Conservation (phyloP, 2,888 invertebrate genomes). For the Ochropleura leucogaster region DNA sequence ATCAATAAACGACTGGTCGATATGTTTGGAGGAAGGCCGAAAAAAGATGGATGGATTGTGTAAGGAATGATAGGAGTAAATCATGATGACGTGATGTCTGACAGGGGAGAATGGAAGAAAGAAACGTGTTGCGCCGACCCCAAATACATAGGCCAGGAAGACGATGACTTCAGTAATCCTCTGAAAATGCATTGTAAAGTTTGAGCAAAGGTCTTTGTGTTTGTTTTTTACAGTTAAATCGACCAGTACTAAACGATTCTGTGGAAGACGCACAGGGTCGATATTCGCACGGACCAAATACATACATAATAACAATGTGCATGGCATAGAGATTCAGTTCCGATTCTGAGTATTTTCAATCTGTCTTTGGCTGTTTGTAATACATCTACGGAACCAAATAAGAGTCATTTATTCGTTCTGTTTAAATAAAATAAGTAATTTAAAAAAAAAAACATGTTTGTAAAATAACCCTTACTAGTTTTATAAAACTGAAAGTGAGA, state of each 20-base stretch:
- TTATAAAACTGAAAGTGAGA: too few species aligned
- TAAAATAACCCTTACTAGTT: too few species aligned
- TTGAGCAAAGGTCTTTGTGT: neutral
- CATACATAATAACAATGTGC: neutral
- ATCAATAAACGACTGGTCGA: too few species aligned
- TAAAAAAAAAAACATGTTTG: neutral
- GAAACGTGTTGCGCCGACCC: too few species aligned
- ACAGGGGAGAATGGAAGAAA: too few species aligned
- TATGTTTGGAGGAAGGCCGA: too few species aligned
- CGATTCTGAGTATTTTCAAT: constrained; percentile 6
- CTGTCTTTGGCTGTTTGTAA: neutral
- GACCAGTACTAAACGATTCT: too few species aligned
- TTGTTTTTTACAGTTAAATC: neutral
- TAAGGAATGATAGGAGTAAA: too few species aligned
- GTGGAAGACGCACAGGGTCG: constrained; percentile 1
- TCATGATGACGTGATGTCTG: too few species aligned
- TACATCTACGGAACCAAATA: neutral
- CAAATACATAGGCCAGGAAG: too few species aligned
- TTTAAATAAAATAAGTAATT: neutral
- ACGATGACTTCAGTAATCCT: neutral
- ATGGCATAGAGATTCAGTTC: constrained; percentile 13
- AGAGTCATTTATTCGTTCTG: neutral
- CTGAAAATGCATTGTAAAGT: neutral
- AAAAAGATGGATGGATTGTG: too few species aligned
- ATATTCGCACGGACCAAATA: constrained; percentile 19